These are phyloP conservation scores for Hephaestus fuliginosus DNA, from an alignment of 2,797 vertebrate species.

Conservation along the genomic window DNA sequence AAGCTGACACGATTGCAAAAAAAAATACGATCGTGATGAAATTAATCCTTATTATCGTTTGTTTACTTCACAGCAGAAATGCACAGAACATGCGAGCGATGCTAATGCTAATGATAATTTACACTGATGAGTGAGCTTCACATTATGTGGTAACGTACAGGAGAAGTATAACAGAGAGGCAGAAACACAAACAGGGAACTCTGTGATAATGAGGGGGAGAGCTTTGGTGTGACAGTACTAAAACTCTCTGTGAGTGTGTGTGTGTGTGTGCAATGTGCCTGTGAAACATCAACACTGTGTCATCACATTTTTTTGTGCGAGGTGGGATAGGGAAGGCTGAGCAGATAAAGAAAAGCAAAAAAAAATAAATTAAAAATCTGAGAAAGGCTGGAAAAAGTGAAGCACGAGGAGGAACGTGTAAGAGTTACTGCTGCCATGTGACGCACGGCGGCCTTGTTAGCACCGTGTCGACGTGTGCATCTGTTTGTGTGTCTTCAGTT, in stretches of 20 bases:
- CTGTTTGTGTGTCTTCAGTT: background rate
- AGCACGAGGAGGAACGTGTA: conserved; percentile 11
- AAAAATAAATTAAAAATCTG: background rate
- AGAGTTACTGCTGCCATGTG: background rate
- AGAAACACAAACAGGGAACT: conserved; percentile 16
- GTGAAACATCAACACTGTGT: conserved; percentile 65
- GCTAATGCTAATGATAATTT: conserved; percentile 26
- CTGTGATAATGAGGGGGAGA: conserved; percentile 29
- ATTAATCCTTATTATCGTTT: conserved; percentile 34
- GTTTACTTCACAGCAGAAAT: conserved; percentile 34
- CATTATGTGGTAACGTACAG: background rate
- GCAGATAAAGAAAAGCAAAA: background rate
- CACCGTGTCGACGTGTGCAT: background rate
- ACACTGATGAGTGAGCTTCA: conserved; percentile 9
- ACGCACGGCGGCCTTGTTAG: conserved; percentile 20
- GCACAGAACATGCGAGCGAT: conserved; percentile 6
- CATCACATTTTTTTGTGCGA: conserved; percentile 15
- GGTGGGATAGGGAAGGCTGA: background rate
- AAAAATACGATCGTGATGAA: conserved; percentile 20
- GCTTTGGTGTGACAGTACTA: conserved; percentile 12
- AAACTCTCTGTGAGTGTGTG: background rate
- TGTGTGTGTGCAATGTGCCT: conserved; percentile 36
- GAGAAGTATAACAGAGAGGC: background rate
- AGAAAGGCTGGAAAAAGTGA: background rate
- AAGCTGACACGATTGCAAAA: conserved; percentile 39